A percentile compares a stretch with the other conserved stretches of the same genome.
These are phyloP conservation scores for Numenius arquata DNA, from an alignment of 2,113 vertebrate species.

Conservation along the genomic window DNA sequence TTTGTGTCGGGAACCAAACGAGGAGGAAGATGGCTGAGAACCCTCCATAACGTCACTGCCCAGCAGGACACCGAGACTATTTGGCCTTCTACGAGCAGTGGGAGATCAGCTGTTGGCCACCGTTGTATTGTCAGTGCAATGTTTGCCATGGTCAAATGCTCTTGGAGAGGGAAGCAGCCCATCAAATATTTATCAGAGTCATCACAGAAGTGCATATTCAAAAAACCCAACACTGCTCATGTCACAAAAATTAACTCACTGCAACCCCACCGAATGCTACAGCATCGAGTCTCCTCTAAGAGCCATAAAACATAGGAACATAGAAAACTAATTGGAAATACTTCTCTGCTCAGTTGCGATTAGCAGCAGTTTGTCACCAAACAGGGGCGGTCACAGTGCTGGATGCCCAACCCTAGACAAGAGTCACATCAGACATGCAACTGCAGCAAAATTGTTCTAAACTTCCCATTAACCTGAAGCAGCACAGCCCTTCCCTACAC, in stretches of 20 bases:
- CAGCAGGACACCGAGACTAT: background rate
- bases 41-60: background rate
- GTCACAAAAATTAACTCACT: background rate
- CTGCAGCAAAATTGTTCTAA: background rate
- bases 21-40: background rate
- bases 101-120: background rate
- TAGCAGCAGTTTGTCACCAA: background rate
- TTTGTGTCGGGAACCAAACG: background rate
- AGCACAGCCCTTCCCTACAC: background rate
- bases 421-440: background rate
- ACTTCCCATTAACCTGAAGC: background rate
- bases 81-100: background rate
- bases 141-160: background rate
- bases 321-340: background rate
- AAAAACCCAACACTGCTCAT: background rate
- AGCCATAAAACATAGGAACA: fast-evolving
- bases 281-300: background rate
- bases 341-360: background rate
- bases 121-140: background rate
- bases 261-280: fast-evolving
- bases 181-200: background rate
- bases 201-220: background rate
- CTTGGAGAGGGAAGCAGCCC: background rate
- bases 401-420: background rate
- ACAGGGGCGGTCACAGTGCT: background rate